Evolutionary conservation across 2,113 vertebrate genomes (phyloP), one percentile per base, ranked within the genome.

Genomic region (Myodes glareolus): DNA sequence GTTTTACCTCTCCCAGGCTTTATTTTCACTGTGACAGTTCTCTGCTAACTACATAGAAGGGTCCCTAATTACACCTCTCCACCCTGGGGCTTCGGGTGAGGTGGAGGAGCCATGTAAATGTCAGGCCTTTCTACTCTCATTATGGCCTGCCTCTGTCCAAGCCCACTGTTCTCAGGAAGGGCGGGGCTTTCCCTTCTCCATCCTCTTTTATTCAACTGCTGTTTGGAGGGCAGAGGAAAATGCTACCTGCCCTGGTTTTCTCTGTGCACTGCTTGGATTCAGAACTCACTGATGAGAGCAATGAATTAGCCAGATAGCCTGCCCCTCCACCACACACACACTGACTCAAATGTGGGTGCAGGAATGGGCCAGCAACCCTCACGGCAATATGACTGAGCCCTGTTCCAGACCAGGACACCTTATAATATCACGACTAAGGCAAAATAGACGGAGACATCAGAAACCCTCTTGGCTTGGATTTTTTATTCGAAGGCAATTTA

Each of bases 1-100:
- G 92, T 93, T 95, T 45, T 97, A 92, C 97, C 91, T 98, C 97
- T 98, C 98, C 99, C 88, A 98, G 98, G 98, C 98, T 98, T 98
- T 99, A 99, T 98, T 98, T 98, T 99, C 98, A 97, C 97, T 96
- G 97, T 99, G 99, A 99, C 99, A 99, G 98, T 98, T 96, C 97
- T 98, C 98, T 98, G 98, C 98, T 98, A 94, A 96, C 97, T 7
- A 0, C 55, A 23, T 88, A 98, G 98, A 82, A 94, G 98, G 97
- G 97, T 97, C 98, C 99, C 99, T 99, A 99, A 99, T 99, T 99
- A 99, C 98, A 98, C 98, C 97, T 93, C 97, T 93, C 92, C 96
- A 97, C 97, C 98, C 98, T 98, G 97, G 98, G 98, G 98, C 98
- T 98, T 96, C 88, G 7, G 96, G 75, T 96, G 97, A 97, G 85